phyloP scores from a whole-genome alignment of 2,113 vertebrate species.

The Dasyurus viverrinus region DNA sequence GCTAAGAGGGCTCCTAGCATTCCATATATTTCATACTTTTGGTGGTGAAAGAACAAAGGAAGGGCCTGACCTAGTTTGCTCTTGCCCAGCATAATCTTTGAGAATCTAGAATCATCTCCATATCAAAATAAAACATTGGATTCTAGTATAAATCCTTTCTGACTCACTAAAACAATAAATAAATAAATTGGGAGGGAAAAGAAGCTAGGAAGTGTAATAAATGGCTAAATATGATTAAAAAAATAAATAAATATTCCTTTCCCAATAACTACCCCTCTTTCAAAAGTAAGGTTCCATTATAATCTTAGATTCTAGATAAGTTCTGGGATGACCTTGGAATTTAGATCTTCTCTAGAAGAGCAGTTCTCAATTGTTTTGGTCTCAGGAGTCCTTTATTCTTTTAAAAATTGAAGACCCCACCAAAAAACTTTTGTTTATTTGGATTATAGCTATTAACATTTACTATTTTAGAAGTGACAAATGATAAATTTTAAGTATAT shows the following conservation, averaged over 20 bases:
- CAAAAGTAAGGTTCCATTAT: background rate
- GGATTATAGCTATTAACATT: background rate
- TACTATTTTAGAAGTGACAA: background rate
- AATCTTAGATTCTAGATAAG: background rate
- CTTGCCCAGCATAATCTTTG: background rate
- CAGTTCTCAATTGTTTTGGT: background rate
- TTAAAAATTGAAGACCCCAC: background rate
- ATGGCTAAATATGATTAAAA: background rate
- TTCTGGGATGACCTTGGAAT: background rate
- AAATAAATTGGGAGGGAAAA: too few species aligned
- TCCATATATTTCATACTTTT: background rate
- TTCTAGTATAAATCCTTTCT: background rate
- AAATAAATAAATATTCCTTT: background rate
- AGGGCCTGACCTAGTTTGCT: background rate
- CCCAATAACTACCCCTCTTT: background rate
- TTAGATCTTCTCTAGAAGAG: background rate
- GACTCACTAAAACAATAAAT: background rate
- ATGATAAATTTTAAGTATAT: background rate
- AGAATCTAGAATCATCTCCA: background rate
- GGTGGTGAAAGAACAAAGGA: background rate
- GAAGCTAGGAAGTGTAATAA: background rate
- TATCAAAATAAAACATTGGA: background rate
- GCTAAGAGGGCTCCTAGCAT: background rate
- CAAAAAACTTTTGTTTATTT: background rate
- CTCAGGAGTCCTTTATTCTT: background rate